Evolutionary conservation across 2,888 invertebrate genomes (phyloP), one percentile per base, ranked within the genome.

Genomic region (Colostygia pectinataria): DNA sequence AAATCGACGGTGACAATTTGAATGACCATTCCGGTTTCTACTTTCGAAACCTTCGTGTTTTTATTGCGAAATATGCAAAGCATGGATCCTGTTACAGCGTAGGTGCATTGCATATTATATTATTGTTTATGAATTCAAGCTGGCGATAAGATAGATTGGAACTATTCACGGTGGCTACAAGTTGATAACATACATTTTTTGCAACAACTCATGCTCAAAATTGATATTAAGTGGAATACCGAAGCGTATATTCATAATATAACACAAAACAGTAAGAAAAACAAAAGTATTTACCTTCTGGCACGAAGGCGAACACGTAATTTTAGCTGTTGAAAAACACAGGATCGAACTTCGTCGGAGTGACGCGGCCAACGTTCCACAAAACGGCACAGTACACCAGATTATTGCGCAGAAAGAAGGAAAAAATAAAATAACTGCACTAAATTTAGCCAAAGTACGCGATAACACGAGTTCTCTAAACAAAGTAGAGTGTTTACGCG

Each of bases 361-460:
- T 40, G 27, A 51, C 31, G 50, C 43, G 33, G 43, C 6, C 62
- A 65, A 57, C 57, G 64, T 56, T 68, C 66, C 74, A 74, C 72
- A 68, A 64, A 76, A 77, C 71, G 73, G 66, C 84, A 84, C 74
- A 66, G 74, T 71, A 68, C 77, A 80, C 75, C 69, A 60, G 57
- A 71, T 66, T 73, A 75, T 70, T 79, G 73, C 78, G 80, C 71
- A 74, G 75, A 77, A 60, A 54, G 51, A 65, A 63, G 59, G 63
- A 65, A 70, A 61, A 55, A 62, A 62, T 64, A 70, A 65, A 72
- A 68, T 66, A 65, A 73, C 59, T 74, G 71, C 83, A 87, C 87
- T 84, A 82, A 77, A 80, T 80, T 79, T 84, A 83, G 83, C 71
- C 69, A 66, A 68, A 65, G 71, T 66, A 69, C 71, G 69, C 76